A percentile compares a stretch with the other conserved stretches of the same genome.
Evolutionary conservation across 1,140 invertebrate genomes (phyloP).

Genomic region (Saccostrea cuccullata): DNA sequence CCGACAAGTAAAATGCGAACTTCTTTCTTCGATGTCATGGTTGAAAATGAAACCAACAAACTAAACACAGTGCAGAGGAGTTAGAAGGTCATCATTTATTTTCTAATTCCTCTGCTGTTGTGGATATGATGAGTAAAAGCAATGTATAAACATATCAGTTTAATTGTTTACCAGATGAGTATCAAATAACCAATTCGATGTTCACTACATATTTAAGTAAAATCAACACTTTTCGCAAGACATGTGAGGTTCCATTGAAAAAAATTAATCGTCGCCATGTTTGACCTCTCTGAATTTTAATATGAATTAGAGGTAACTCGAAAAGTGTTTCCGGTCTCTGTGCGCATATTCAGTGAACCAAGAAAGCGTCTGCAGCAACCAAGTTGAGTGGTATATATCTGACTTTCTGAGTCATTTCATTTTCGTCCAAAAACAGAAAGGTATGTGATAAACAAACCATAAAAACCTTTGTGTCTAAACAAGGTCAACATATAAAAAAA

Average conservation of each 20-base stretch:
- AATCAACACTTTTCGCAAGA: background rate
- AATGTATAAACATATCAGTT: background rate
- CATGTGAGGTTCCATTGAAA: background rate
- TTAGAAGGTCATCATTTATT: conserved; percentile 28
- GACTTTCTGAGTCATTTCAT: no score
- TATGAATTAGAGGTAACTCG: background rate
- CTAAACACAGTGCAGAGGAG: background rate
- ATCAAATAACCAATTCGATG: background rate
- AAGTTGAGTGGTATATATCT: no score
- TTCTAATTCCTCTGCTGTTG: background rate
- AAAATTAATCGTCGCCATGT: conserved; percentile 6
- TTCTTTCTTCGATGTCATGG: conserved; percentile 81
- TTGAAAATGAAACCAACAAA: background rate
- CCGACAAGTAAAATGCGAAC: conserved; percentile 95
- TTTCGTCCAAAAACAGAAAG: no score
- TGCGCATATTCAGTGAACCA: background rate
- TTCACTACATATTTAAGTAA: conserved; percentile 11
- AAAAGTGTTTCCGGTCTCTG: background rate
- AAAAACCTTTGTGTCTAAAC: no score
- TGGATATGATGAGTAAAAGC: background rate
- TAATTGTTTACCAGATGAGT: background rate
- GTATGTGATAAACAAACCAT: no score
- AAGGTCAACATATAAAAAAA: no score
- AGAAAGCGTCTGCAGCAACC: conserved; percentile 46
- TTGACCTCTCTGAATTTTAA: background rate